Conservation (phyloP, 1,140 invertebrate species). For the Pseudomyrmex concolor region DNA sequence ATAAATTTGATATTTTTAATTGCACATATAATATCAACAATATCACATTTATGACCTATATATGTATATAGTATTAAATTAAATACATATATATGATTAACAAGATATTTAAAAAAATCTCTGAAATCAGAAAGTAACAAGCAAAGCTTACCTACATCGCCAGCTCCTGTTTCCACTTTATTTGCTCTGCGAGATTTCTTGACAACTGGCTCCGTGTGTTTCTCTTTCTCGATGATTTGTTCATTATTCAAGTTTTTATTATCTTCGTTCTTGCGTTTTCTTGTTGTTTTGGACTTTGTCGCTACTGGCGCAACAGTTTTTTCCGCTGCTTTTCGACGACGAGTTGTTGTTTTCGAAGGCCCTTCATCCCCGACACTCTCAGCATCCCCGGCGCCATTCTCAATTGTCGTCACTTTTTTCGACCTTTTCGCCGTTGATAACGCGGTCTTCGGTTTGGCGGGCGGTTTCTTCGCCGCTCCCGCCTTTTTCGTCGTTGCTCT, state of each 20-base stretch:
- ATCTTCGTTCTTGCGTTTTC: conserved; percentile 22
- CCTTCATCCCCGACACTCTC: neutral
- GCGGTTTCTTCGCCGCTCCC: neutral
- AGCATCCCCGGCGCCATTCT: neutral
- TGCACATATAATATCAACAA: too few relatives aligned
- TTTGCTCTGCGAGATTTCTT: conserved; percentile 25
- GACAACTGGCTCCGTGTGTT: neutral
- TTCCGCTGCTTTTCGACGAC: neutral
- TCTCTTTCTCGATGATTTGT: neutral
- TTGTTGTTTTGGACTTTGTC: neutral
- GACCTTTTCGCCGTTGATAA: neutral
- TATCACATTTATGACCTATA: too few relatives aligned
- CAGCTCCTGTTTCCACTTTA: conserved; percentile 40
- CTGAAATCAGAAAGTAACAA: neutral
- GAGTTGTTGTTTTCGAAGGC: neutral
- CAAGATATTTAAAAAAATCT: neutral
- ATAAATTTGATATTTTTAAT: too few relatives aligned
- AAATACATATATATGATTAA: too few relatives aligned
- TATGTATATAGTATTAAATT: too few relatives aligned
- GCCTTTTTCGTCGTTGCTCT: conserved; percentile 20
- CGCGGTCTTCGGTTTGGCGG: neutral
- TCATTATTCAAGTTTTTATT: neutral
- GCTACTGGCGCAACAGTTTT: neutral
- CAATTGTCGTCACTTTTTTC: neutral
- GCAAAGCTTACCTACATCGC: conserved; percentile 29